A percentile compares a stretch with the other conserved stretches of the same genome.
These are phyloP conservation scores for Schizaphis graminum DNA, from an alignment of 2,888 invertebrate genomes.

Conservation along the genomic window DNA sequence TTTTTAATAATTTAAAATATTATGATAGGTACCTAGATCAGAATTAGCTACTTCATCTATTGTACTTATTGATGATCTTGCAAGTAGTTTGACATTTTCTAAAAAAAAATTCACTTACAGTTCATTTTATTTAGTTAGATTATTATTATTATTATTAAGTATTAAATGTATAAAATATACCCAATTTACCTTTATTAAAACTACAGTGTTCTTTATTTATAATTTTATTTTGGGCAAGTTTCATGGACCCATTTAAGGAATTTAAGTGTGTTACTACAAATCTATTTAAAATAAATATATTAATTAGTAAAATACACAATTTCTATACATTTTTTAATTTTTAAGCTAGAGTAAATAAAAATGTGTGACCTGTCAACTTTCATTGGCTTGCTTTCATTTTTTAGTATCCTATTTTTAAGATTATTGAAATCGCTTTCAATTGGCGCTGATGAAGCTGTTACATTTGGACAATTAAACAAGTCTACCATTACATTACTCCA, in stretches of 20 bases:
- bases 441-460: constrained; percentile 18
- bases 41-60: not conserved
- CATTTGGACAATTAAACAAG: not conserved
- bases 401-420: constrained; percentile 16
- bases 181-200: not conserved
- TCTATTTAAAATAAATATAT: not conserved
- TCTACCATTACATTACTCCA: constrained; percentile 34
- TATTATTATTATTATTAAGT: no score
- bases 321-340: not conserved
- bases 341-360: not conserved
- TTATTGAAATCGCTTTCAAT: constrained; percentile 23
- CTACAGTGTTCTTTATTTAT: not conserved
- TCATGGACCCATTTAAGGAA: constrained; percentile 10
- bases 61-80: not conserved
- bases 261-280: constrained; percentile 37
- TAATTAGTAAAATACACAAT: not conserved
- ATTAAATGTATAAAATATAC: not conserved
- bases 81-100: not conserved
- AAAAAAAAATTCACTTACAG: no score
- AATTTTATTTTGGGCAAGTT: constrained; percentile 23
- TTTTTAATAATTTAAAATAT: not conserved
- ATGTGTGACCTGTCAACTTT: constrained; percentile 11
- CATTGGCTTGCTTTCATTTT: constrained; percentile 28
- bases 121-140: no score
- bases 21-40: not conserved